Percentiles rank a stretch among this genome's conserved stretches.
Conservation (phyloP, 2,888 invertebrate species). For the Harpagoxenus sublaevis region DNA sequence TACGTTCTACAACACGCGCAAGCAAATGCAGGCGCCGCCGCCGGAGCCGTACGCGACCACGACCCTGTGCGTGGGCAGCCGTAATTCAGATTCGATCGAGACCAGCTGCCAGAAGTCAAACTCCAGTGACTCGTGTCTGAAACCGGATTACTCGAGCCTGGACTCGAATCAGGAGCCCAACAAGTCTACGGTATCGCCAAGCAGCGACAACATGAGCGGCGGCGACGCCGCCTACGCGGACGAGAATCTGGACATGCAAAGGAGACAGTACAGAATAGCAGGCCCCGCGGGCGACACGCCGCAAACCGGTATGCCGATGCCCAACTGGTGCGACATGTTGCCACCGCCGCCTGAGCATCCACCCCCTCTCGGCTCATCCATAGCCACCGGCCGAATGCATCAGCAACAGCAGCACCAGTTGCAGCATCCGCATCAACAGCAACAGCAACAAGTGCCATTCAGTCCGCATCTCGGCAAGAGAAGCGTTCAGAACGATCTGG, state of each 20-base stretch:
- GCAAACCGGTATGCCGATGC: constrained; percentile 70
- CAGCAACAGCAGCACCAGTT: constrained; percentile 70
- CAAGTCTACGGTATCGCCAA: constrained; percentile 84
- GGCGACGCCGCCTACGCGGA: constrained; percentile 81
- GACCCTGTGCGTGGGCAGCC: constrained; percentile 88
- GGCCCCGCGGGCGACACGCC: constrained; percentile 32
- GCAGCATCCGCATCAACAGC: constrained; percentile 55
- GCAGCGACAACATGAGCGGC: constrained; percentile 84
- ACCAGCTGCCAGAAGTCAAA: constrained; percentile 85
- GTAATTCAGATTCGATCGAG: constrained; percentile 85
- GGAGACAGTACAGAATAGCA: constrained; percentile 73
- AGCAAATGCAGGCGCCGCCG: constrained; percentile 87
- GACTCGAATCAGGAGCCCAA: constrained; percentile 85
- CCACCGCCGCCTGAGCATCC: constrained; percentile 89
- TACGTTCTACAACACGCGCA: constrained; percentile 88
- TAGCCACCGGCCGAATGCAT: constrained; percentile 72
- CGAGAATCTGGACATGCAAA: constrained; percentile 76
- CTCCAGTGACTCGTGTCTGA: constrained; percentile 85
- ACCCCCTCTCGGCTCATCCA: constrained; percentile 85
- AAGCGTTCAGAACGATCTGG: constrained; percentile 81
- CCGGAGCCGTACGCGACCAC: constrained; percentile 93
- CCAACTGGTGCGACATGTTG: constrained; percentile 90
- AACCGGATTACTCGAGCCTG: constrained; percentile 85
- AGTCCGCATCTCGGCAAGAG: constrained; percentile 84
- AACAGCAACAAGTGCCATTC: constrained; percentile 78